Percentiles rank a stretch among this genome's conserved stretches.
phyloP scores from a whole-genome alignment of 2,888 invertebrate genomes.

The Limnephilus marmoratus region DNA sequence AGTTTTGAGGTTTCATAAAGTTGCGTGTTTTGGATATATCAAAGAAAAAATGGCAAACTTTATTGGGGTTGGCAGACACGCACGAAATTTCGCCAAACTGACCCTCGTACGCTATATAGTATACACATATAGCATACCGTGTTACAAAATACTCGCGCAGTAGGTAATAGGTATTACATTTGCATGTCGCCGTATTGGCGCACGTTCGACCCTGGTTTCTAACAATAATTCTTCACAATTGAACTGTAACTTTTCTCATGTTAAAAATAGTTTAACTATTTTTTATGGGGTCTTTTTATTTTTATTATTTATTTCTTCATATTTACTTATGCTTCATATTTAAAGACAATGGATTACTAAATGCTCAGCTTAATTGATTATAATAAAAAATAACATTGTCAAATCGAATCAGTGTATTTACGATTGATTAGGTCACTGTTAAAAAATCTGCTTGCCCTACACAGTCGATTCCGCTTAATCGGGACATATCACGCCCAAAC shows the following conservation, averaged over 20 bases:
- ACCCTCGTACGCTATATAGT: neutral
- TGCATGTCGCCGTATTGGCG: neutral
- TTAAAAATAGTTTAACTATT: neutral
- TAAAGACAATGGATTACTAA: too few species aligned
- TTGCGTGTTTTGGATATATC: constrained; percentile 39
- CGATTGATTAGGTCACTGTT: too few species aligned
- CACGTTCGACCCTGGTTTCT: neutral
- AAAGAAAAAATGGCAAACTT: constrained; percentile 32
- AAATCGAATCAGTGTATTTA: too few species aligned
- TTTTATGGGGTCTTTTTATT: neutral
- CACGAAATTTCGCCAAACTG: constrained; percentile 41
- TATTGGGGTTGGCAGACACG: constrained; percentile 18
- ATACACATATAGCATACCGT: neutral
- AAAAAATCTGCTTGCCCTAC: too few species aligned
- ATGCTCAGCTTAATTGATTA: too few species aligned
- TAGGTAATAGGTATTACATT: neutral
- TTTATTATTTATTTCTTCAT: too few species aligned
- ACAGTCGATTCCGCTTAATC: too few species aligned
- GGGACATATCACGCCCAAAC: too few species aligned
- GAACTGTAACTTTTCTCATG: neutral
- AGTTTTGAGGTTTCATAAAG: neutral
- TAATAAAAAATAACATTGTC: too few species aligned
- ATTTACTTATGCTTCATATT: too few species aligned
- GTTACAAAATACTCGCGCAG: neutral
- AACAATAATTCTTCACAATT: neutral